Conservation (phyloP, 2,888 invertebrate genomes). For the Orgyia antiqua region DNA sequence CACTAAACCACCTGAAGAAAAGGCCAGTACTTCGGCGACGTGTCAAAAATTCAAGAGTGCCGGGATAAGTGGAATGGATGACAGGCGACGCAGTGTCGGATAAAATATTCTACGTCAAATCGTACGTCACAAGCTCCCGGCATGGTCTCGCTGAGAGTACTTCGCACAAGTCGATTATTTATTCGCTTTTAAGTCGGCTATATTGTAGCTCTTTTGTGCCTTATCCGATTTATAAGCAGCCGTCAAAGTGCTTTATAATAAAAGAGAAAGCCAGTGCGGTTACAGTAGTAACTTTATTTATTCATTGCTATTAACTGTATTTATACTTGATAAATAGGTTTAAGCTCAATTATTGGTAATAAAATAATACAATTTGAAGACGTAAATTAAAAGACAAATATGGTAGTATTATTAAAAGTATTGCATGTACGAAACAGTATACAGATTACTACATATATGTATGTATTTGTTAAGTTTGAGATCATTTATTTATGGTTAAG, state of each 20-base stretch:
- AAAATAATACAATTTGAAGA: too few relatives aligned
- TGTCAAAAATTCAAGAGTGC: conserved; percentile 75
- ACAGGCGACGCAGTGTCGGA: conserved; percentile 56
- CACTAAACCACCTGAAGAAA: conserved; percentile 66
- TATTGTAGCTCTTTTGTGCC: conserved; percentile 59
- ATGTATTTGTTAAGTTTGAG: too few relatives aligned
- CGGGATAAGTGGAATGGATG: conserved; percentile 76
- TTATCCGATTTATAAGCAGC: conserved; percentile 54
- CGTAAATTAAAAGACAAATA: too few relatives aligned
- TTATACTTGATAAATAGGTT: too few relatives aligned
- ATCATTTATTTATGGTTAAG: too few relatives aligned
- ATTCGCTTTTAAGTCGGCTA: conserved; percentile 67
- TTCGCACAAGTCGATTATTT: conserved; percentile 72
- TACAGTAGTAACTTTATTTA: too few relatives aligned
- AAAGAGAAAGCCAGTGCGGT: too few relatives aligned
- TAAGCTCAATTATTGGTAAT: too few relatives aligned
- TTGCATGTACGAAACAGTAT: too few relatives aligned
- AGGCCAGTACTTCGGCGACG: conserved; percentile 59
- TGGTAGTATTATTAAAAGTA: too few relatives aligned
- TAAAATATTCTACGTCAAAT: conserved; percentile 76
- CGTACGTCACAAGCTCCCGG: conserved; percentile 73
- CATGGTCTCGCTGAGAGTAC: conserved; percentile 67
- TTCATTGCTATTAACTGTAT: too few relatives aligned
- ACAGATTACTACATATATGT: too few relatives aligned
- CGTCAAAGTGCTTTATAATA: conserved; percentile 43